Evolutionary conservation across 2,888 invertebrate species (phyloP).

Genomic region (Yponomeuta cagnagella): DNA sequence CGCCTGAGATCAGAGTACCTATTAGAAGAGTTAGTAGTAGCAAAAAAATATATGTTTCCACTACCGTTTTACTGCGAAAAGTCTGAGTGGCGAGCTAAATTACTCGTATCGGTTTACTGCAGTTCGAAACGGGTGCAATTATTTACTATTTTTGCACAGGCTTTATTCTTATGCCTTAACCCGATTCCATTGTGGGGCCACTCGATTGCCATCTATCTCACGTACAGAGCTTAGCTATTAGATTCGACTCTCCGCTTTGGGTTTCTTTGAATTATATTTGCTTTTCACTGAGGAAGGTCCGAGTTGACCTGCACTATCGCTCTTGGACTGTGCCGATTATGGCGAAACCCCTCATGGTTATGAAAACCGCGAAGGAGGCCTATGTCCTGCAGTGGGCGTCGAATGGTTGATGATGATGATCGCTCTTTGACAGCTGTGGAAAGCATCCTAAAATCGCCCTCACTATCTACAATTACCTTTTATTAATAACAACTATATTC

Average conservation of each 20-base stretch:
- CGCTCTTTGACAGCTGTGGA: too few relatives aligned
- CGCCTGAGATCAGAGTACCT: too few relatives aligned
- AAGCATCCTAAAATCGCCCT: too few relatives aligned
- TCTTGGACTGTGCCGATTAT: too few relatives aligned
- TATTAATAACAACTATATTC: too few relatives aligned
- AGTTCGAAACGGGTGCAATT: conserved; percentile 19
- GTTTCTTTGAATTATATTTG: background rate
- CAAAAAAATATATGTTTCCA: background rate
- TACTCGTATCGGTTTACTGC: background rate
- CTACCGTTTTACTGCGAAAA: too few relatives aligned
- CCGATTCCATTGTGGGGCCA: background rate
- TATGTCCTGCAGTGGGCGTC: too few relatives aligned
- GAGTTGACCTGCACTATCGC: background rate
- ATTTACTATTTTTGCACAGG: conserved; percentile 20
- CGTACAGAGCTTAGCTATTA: background rate
- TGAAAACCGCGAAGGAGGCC: too few relatives aligned
- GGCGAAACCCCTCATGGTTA: too few relatives aligned
- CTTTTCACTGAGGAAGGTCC: background rate
- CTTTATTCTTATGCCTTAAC: background rate
- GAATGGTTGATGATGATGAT: too few relatives aligned
- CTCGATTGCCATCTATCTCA: background rate
- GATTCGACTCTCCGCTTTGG: background rate
- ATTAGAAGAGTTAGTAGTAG: too few relatives aligned
- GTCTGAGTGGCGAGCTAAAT: background rate
- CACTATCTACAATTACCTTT: too few relatives aligned